Evolutionary conservation across 2,888 invertebrate species (phyloP).

Genomic region (Eudemis profundana): DNA sequence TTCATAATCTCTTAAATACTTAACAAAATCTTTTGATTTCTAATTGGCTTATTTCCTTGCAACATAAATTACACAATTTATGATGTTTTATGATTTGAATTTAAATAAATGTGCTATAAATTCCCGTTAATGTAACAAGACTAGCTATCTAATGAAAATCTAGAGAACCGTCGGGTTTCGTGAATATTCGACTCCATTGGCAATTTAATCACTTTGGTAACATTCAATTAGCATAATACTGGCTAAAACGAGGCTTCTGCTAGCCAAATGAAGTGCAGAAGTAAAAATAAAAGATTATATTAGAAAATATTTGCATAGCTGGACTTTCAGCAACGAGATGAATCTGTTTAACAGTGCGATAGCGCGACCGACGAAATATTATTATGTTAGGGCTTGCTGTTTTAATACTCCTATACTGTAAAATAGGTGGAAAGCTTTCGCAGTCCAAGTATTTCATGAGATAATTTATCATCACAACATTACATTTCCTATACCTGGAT

Average conservation of each 20-base stretch:
- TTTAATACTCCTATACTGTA: slow-evolving; percentile 21
- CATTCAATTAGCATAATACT: slow-evolving; percentile 41
- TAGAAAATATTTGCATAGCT: slow-evolving; percentile 16
- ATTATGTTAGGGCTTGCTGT: slow-evolving; percentile 32
- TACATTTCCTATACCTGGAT: no score
- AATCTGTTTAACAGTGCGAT: slow-evolving; percentile 13
- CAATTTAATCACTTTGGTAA: slow-evolving; percentile 42
- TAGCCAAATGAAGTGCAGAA: slow-evolving; percentile 11
- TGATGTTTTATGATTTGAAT: slow-evolving; percentile 44
- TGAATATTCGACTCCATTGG: slow-evolving; percentile 40
- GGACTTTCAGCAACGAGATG: slow-evolving; percentile 3
- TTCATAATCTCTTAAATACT: slow-evolving; percentile 15
- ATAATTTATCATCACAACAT: no score
- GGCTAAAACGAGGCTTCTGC: slow-evolving; percentile 18
- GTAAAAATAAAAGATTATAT: slow-evolving; percentile 1
- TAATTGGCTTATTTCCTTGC: slow-evolving; percentile 29
- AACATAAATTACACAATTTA: slow-evolving; percentile 41
- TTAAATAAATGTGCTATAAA: slow-evolving; percentile 44
- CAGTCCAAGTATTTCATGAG: no score
- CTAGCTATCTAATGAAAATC: slow-evolving; percentile 44
- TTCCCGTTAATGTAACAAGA: slow-evolving; percentile 43
- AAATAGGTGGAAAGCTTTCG: no score
- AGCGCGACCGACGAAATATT: slow-evolving; percentile 30
- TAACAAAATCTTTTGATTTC: slow-evolving; percentile 20
- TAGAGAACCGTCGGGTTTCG: slow-evolving; percentile 43